A percentile compares a stretch with the other conserved stretches of the same genome.
Evolutionary conservation across 1,140 invertebrate genomes (phyloP).

Genomic region (Caenorhabditis briggsae): DNA sequence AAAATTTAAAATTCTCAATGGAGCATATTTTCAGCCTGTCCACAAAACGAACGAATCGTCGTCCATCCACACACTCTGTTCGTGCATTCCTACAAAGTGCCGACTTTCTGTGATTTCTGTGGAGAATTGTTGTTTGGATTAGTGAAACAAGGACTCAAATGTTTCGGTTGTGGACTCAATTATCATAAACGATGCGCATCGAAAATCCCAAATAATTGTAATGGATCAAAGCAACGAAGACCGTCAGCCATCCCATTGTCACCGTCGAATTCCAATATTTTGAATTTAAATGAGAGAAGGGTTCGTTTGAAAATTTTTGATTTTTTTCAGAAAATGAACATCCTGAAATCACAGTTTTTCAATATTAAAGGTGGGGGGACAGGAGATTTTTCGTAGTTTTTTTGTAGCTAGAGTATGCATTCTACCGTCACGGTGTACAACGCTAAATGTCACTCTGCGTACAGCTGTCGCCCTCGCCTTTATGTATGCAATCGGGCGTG

Average conservation of each 20-base stretch:
- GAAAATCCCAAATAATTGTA: conserved; percentile 97
- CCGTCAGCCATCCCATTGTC: conserved; percentile 77
- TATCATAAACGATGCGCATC: conserved; percentile 98
- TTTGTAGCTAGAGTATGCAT: no score
- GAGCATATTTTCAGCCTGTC: conserved; percentile 72
- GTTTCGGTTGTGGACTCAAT: conserved; percentile 94
- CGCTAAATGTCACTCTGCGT: no score
- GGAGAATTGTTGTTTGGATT: conserved; percentile 99
- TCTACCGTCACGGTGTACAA: no score
- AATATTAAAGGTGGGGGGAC: no score
- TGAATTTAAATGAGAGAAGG: conserved; percentile 60
- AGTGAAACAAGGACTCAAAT: conserved; percentile 96
- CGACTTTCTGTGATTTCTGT: conserved; percentile 99
- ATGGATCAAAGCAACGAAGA: conserved; percentile 78
- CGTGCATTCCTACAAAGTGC: conserved; percentile 97
- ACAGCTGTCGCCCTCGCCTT: no score
- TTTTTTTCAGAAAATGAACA: background rate
- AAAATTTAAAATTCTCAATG: no score
- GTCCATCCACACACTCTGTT: conserved; percentile 89
- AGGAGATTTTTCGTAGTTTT: no score
- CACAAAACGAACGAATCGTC: conserved; percentile 75
- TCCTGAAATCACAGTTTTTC: no score
- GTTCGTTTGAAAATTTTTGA: conserved; percentile 17
- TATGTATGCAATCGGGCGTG: no score
- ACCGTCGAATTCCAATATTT: conserved; percentile 71